Evolutionary conservation across 2,888 invertebrate species (phyloP), one percentile per base, ranked within the genome.

Genomic region (Drosophila prostipennis): DNA sequence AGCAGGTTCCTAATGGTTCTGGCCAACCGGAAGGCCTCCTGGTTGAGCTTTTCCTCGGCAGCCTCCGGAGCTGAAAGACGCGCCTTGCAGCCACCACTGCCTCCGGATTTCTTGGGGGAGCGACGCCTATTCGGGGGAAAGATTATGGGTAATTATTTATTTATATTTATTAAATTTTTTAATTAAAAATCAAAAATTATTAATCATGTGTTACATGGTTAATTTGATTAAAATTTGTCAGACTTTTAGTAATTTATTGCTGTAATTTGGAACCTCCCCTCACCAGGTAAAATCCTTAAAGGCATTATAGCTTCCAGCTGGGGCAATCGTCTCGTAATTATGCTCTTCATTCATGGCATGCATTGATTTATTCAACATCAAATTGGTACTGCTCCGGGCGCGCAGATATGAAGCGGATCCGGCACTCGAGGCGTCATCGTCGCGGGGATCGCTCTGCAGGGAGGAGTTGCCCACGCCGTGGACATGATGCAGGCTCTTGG

Each of bases 1-100:
- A 95, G 88, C 60, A 95, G 90, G 36, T 95, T 95, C 78, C 95
- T 94, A 54, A 94, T 94, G 26, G 94, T 95, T 72, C 95, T 93
- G 79, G 94, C 92, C 68, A 95, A 91, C 59, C 95, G 92, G 79
- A 94, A 95, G 2, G 95, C 95, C 91, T 95, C 95, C 84, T 94
- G 94, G 0, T 94, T 93, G 26, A 95, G 90, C 89, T 95, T 95
- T 71, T 94, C 94, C 2, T 94, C 94, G 93, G 95, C 80, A 93
- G 92, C 90, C 93, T 92, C 82, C 1, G 83, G 74, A 93, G 91
- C 76, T 93, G 92, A 85, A 92, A 94, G 8, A 93, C 94, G 91
- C 93, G 94, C 86, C 93, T 94, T 89, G 93, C 81, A 81, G 42
- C 93, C 89, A 93, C 89, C 90, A 93, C 94, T 77, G 13, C n/a